Evolutionary conservation across 2,888 invertebrate species (phyloP).

Genomic region (Drosophila formosana): DNA sequence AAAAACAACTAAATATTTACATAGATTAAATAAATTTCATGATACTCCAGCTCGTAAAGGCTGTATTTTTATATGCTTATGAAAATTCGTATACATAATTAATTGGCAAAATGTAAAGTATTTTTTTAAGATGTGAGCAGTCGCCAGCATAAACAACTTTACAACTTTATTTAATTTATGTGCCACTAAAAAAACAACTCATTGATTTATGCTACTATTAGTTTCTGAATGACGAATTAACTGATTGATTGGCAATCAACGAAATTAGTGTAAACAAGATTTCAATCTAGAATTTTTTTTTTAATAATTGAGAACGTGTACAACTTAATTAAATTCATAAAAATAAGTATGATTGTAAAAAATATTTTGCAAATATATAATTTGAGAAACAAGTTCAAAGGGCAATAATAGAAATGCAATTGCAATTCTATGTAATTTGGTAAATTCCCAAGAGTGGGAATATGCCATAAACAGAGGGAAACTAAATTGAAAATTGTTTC

Average conservation of each 20-base stretch:
- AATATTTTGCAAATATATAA: no score
- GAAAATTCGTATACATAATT: slow-evolving; percentile 2
- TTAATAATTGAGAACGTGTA: no score
- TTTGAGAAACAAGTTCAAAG: not conserved
- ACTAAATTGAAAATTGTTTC: not conserved
- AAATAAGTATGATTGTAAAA: no score
- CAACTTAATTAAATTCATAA: no score
- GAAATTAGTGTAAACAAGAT: no score
- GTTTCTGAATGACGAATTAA: not conserved
- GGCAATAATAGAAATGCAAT: not conserved
- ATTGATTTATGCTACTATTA: not conserved
- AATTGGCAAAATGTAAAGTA: slow-evolving; percentile 1
- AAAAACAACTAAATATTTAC: slow-evolving; percentile 24
- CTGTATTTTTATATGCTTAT: slow-evolving; percentile 3
- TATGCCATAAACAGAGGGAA: not conserved
- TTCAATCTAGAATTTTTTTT: no score
- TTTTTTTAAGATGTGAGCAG: not conserved
- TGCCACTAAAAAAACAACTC: not conserved
- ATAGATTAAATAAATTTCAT: slow-evolving; percentile 37
- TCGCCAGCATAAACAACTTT: slow-evolving; percentile 1
- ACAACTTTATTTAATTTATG: slow-evolving; percentile 2
- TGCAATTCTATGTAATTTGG: not conserved
- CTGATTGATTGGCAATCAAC: no score
- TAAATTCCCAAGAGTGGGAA: not conserved
- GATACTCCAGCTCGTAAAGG: slow-evolving; percentile 26